Evolutionary conservation across 2,888 invertebrate species (phyloP), one percentile per base, ranked within the genome.

Genomic region (Tenthredo amoena): DNA sequence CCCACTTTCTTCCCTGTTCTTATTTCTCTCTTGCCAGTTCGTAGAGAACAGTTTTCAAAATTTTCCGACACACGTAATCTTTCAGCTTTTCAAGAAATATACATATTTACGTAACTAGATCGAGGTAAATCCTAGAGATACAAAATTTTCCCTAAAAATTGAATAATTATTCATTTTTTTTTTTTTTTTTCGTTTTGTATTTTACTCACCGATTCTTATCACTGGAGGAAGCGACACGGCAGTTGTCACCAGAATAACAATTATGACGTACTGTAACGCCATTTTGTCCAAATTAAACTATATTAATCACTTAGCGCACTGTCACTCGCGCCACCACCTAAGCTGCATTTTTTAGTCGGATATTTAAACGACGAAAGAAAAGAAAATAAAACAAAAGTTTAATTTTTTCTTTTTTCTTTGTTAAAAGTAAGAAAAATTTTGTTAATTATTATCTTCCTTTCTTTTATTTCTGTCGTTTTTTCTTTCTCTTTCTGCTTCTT

Each of bases 151-250:
- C 50, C 5, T 55, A 6, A 55, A 7, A n/a, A 55, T 55, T n/a
- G 0, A n/a, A 55, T 0, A 55, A 55, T 55, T 7, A 55, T 55
- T 55, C 0, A 55, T n/a, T 62, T 26, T n/a, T 62, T 34, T n/a
- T 62, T 26, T n/a, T 62, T 34, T 68, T 34, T 26, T 1, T 68
- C 18, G 12, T 34, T n/a, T 50, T 10, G 3, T n/a, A 1, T 31
- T 77, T 34, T 50, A 84, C 93, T 93, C 87, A 93, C 93, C 93
- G 89, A 93, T 93, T 90, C 93, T 91, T 89, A 93, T 93, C 89
- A 93, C 93, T 87, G 93, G 93, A 84, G 93, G 93, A 88, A 93
- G 90, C 88, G 93, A 93, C 92, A 93, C 91, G 88, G 91, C 92
- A 89, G 92, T 91, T 90, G 93, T 91, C 88, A 93, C 91, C 90